A percentile compares a stretch with the other conserved stretches of the same genome.
These are phyloP conservation scores for Cantharis lateralis DNA, from an alignment of 2,888 invertebrate species.

Conservation along the genomic window DNA sequence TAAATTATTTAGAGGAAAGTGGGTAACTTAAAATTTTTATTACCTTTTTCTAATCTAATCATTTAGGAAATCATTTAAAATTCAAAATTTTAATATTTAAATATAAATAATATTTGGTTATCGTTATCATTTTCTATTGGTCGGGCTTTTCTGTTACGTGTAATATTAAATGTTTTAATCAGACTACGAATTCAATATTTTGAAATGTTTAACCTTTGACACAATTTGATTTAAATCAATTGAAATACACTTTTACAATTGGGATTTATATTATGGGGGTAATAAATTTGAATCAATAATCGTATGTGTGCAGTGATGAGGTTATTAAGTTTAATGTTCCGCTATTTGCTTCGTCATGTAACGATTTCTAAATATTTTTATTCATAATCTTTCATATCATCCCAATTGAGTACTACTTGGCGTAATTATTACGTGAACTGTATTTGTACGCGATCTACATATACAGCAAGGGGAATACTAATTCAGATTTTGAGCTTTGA, in stretches of 20 bases:
- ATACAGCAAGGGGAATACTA: slow-evolving; percentile 4
- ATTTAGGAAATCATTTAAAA: no score
- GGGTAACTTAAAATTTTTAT: no score
- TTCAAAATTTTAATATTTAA: no score
- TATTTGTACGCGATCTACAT: slow-evolving; percentile 14
- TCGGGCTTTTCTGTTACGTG: no score
- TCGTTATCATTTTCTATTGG: no score
- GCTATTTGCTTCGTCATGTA: background rate
- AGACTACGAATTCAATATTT: background rate
- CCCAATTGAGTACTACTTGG: slow-evolving; percentile 1
- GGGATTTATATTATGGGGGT: background rate
- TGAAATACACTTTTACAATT: background rate
- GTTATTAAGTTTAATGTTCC: background rate
- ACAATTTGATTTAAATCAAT: background rate
- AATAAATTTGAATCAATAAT: background rate
- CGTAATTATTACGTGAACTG: background rate
- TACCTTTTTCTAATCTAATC: no score
- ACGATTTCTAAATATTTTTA: background rate
- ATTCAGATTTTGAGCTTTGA: slow-evolving; percentile 14
- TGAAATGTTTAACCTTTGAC: background rate
- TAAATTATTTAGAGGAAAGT: no score
- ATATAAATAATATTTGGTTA: no score
- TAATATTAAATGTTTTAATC: background rate
- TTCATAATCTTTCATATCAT: background rate
- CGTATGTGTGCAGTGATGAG: background rate